A percentile compares a stretch with the other conserved stretches of the same genome.
These are phyloP conservation scores for Scytalopus superciliaris DNA, from an alignment of 2,113 vertebrate species.

Conservation along the genomic window DNA sequence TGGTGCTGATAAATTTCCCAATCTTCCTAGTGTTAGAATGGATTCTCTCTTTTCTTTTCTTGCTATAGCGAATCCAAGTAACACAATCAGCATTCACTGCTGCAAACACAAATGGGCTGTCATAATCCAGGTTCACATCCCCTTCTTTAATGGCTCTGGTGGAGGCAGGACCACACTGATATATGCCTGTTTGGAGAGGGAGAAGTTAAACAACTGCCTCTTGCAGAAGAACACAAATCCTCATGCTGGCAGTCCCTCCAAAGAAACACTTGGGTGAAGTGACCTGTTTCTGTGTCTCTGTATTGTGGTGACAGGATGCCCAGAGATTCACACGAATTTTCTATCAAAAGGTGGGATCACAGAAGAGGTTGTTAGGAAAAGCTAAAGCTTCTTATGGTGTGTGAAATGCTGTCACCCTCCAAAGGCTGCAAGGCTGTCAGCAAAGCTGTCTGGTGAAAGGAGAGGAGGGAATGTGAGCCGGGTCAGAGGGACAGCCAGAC, in stretches of 20 bases:
- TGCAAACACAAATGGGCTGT: constrained; percentile 80
- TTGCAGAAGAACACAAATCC: neutral
- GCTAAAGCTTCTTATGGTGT: neutral
- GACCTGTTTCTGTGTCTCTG: neutral
- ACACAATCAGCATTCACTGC: constrained; percentile 86
- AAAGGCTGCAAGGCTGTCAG: neutral
- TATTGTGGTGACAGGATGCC: neutral
- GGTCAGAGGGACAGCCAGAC: neutral
- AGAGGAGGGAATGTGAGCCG: neutral
- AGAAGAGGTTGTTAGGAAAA: neutral
- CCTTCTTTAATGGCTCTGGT: constrained; percentile 81
- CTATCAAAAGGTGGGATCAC: neutral
- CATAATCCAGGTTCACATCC: constrained; percentile 76
- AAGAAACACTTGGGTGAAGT: neutral
- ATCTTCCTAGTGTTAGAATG: constrained; percentile 63
- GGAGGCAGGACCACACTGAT: constrained; percentile 83
- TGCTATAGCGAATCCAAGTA: constrained; percentile 72
- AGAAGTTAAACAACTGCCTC: neutral
- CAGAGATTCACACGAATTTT: neutral
- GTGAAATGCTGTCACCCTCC: neutral
- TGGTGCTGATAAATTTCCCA: constrained; percentile 84
- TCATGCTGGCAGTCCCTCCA: neutral
- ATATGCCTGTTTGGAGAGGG: constrained; percentile 65
- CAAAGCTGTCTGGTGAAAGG: neutral
- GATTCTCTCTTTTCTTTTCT: constrained; percentile 70